phyloP scores from a whole-genome alignment of 2,797 vertebrate genomes.

The Nannoperca obscura region DNA sequence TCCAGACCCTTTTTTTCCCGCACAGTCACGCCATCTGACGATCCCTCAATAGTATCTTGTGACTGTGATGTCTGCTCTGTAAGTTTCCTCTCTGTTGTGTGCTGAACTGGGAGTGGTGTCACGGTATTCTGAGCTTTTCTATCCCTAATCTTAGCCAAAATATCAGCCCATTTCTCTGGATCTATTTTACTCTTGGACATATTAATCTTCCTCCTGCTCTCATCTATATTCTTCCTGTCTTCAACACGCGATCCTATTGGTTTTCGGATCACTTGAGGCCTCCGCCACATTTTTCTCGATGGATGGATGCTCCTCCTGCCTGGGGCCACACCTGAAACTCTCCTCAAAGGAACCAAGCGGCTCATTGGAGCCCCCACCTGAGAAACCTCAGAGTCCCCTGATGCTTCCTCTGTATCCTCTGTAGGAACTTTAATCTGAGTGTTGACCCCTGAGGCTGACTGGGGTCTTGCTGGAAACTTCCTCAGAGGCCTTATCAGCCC shows the following conservation, averaged over 20 bases:
- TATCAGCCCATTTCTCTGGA: slow-evolving; percentile 93
- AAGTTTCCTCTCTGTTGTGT: slow-evolving; percentile 40
- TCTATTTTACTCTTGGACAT: slow-evolving; percentile 91
- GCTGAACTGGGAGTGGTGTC: slow-evolving; percentile 44
- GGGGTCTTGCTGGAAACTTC: slow-evolving; percentile 76
- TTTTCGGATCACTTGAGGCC: slow-evolving; percentile 71
- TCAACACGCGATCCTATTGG: slow-evolving; percentile 68
- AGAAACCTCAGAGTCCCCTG: slow-evolving; percentile 72
- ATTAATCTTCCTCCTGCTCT: slow-evolving; percentile 86
- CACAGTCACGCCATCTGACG: slow-evolving; percentile 67
- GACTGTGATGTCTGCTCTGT: slow-evolving; percentile 35
- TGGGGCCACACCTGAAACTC: slow-evolving; percentile 35
- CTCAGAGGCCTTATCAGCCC: slow-evolving; percentile 71
- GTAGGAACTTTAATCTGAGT: slow-evolving; percentile 79
- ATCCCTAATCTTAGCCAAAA: slow-evolving; percentile 92
- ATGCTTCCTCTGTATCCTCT: slow-evolving; percentile 83
- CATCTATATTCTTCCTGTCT: slow-evolving; percentile 82
- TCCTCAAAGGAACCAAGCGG: slow-evolving; percentile 63
- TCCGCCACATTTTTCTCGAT: slow-evolving; percentile 65
- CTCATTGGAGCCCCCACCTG: slow-evolving; percentile 40
- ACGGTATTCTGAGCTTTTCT: slow-evolving; percentile 78
- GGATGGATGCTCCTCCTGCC: slow-evolving; percentile 67
- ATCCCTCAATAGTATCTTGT: slow-evolving; percentile 64
- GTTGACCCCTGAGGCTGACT: slow-evolving; percentile 80
- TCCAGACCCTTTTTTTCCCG: slow-evolving; percentile 51